Base-by-base conservation (phyloP, 2,888 invertebrate genomes). In the Plebejus melissa region DNA sequence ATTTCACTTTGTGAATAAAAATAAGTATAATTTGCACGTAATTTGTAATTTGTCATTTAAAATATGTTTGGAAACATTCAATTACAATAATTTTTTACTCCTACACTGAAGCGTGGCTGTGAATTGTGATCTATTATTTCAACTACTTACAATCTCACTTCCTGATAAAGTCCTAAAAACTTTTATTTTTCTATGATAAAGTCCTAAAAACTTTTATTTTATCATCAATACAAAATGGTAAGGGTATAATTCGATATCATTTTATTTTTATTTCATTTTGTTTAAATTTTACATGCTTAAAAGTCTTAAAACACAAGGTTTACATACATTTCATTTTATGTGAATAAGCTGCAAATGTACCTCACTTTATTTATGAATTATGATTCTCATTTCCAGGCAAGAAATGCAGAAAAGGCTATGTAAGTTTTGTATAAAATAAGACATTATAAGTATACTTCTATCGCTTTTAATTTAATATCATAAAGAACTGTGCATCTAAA, bases 351-450 rank as follows among this genome's bases (percentile, higher is more conserved):
- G 13, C 13, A 50, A 50, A 50, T 50, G 13, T 54, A 54, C 4
- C 13, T 4, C 4, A 54, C 54, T 16, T 16, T 16, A 54, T 54
- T 4, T 54, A 16, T 54, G 16, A 54, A 16, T 4, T 54, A 16
- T 54, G 16, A 13, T 54, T 16, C 1, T 16, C 16, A n/a, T 77
- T 94, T 94, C 80, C 88, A 96, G 99, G 99, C 99, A n/a, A 94
- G 99, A 87, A 99, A 98, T 95, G 98, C 98, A 80, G 99, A 99
- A 87, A 99, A 99, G 85, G 99, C 99, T 60, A 99, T 99, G 98
- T 98, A 95, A 96, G 97, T 96, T 54, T 54, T 54, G 13, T 16
- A 16, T 16, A 16, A 54, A 16, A 16, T 54, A 16, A 16, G 50
- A 58, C 57, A 22, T 58, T n/a, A 9, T 58, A n/a, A 7, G 5